These are phyloP conservation scores for Thomomys bottae DNA, from an alignment of 2,113 vertebrate genomes.

Conservation along the genomic window DNA sequence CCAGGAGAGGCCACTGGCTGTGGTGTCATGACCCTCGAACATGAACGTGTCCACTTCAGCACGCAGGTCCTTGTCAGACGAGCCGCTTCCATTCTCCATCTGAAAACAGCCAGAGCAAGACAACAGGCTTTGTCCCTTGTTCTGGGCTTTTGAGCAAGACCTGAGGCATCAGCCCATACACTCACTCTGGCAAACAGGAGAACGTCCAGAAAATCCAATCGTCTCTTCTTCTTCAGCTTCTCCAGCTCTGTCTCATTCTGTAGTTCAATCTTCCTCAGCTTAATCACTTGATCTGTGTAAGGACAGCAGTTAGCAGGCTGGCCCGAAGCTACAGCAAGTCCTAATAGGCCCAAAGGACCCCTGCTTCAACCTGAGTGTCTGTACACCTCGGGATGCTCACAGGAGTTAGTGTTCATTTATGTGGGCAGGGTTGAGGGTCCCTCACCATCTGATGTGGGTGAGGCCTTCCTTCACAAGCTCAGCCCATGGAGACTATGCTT, in stretches of 20 bases:
- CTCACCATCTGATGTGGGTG: neutral
- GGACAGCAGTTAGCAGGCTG: neutral
- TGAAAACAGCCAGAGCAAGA: conserved; percentile 42
- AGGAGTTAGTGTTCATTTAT: neutral
- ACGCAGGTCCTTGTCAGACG: conserved; percentile 90
- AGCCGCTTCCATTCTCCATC: conserved; percentile 88
- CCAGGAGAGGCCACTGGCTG: conserved; percentile 92
- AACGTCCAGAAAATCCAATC: conserved; percentile 95
- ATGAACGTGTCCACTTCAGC: conserved; percentile 96
- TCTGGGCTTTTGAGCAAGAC: neutral
- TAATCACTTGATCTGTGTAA: conserved; percentile 82
- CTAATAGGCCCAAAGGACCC: neutral
- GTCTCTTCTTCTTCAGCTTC: conserved; percentile 85
- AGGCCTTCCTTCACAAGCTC: neutral
- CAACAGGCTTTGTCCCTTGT: neutral
- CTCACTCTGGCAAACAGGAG: conserved; percentile 91
- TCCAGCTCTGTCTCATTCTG: conserved; percentile 84
- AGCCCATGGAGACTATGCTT: neutral
- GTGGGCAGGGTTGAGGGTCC: neutral
- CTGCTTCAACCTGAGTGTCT: neutral
- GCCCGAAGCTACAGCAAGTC: neutral
- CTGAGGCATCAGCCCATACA: conserved; percentile 28
- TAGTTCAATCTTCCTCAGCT: conserved; percentile 85
- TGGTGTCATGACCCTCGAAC: conserved; percentile 95
- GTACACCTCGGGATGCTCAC: neutral